Percentiles rank a stretch among this genome's conserved stretches.
Conservation (phyloP, 2,113 vertebrate species). For the Protobothrops flavoviridis region DNA sequence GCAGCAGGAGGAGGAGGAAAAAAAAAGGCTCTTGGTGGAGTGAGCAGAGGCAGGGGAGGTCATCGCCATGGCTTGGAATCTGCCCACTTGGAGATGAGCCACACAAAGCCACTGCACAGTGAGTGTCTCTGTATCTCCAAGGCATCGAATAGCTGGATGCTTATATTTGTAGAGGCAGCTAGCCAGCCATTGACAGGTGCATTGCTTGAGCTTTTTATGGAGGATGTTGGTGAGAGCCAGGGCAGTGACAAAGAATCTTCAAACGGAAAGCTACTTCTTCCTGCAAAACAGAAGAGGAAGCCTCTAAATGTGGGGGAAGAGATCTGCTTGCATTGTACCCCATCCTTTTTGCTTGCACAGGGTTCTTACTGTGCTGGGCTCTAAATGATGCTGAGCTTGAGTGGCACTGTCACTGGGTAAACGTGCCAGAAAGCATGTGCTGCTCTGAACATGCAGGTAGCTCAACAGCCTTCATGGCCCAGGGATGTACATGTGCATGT, state of each 20-base stretch:
- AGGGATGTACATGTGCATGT: neutral
- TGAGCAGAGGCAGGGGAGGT: neutral
- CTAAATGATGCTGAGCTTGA: constrained; percentile 14
- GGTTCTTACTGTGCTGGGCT: neutral
- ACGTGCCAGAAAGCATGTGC: neutral
- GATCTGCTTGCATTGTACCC: neutral
- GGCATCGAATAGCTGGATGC: neutral
- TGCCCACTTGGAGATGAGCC: neutral
- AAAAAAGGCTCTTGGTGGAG: neutral
- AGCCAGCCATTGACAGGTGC: constrained; percentile 6
- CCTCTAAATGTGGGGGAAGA: too few species aligned
- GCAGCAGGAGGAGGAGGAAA: neutral
- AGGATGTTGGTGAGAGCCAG: neutral
- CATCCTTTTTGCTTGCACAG: neutral
- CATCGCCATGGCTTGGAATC: constrained; percentile 21
- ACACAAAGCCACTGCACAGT: neutral
- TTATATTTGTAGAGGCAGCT: neutral
- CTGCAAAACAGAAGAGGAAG: neutral
- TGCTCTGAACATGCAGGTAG: neutral
- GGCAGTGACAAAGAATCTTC: neutral
- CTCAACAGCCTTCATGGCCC: neutral
- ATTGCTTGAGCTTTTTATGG: neutral
- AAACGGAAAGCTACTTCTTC: neutral
- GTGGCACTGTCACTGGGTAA: neutral
- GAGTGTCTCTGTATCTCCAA: neutral